Conservation (phyloP, 2,888 invertebrate genomes). For the Drosophila recens region DNA sequence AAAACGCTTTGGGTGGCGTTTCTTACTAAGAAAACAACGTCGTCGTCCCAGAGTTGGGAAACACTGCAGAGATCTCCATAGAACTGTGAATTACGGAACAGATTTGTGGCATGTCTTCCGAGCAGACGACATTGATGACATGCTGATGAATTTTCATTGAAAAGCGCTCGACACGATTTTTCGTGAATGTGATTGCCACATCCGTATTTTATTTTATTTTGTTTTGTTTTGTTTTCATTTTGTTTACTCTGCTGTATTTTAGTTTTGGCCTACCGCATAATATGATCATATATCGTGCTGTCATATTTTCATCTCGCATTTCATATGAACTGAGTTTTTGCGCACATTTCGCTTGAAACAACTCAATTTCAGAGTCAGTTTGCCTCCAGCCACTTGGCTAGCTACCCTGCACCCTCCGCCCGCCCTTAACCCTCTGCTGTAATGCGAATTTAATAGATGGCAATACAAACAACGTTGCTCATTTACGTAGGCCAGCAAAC, state of each 20-base stretch:
- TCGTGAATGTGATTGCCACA: slow-evolving; percentile 78
- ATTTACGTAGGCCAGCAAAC: slow-evolving; percentile 60
- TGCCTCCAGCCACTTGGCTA: slow-evolving; percentile 5
- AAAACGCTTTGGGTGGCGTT: slow-evolving; percentile 81
- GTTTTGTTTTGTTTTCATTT: slow-evolving; percentile 25
- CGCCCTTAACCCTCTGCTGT: slow-evolving; percentile 47
- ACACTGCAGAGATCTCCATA: slow-evolving; percentile 7
- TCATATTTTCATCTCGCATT: slow-evolving; percentile 41
- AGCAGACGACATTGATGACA: slow-evolving; percentile 54
- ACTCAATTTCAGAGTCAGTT: slow-evolving; percentile 22
- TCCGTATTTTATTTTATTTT: slow-evolving; percentile 73
- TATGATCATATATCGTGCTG: slow-evolving; percentile 11
- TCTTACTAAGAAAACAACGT: slow-evolving; percentile 77
- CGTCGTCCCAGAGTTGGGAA: slow-evolving; percentile 34
- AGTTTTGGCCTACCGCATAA: slow-evolving; percentile 46
- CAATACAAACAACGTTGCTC: slow-evolving; percentile 34
- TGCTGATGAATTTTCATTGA: slow-evolving; percentile 83
- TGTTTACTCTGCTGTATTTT: slow-evolving; percentile 13
- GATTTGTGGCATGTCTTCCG: slow-evolving; percentile 14
- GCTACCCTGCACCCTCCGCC: neutral
- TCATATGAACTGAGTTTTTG: slow-evolving; percentile 27
- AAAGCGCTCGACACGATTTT: slow-evolving; percentile 80
- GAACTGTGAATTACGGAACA: slow-evolving; percentile 1
- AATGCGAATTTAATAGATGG: slow-evolving; percentile 83
- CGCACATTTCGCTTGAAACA: slow-evolving; percentile 39